Percentiles rank a stretch among this genome's conserved stretches.
Conservation (phyloP, 2,888 invertebrate species). For the Hirtodrosophila alboralis region DNA sequence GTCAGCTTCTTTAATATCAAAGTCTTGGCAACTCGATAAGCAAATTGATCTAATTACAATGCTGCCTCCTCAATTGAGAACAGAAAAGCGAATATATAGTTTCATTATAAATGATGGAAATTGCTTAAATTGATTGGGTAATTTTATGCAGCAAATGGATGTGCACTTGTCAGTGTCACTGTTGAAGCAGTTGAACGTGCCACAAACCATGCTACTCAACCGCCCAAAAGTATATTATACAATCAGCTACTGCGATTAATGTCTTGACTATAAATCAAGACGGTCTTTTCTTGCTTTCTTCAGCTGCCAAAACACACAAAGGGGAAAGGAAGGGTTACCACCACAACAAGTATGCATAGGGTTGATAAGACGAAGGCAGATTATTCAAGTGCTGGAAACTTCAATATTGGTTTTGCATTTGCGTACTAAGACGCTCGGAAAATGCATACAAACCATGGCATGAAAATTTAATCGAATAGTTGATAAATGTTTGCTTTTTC, state of each 20-base stretch:
- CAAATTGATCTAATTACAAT: too few species aligned
- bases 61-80: background rate
- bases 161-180: slow-evolving; percentile 62
- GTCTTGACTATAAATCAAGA: slow-evolving; percentile 57
- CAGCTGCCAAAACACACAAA: too few species aligned
- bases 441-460: slow-evolving; percentile 2
- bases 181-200: slow-evolving; percentile 9
- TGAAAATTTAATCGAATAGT: slow-evolving; percentile 10
- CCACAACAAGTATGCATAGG: too few species aligned
- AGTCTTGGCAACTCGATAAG: too few species aligned
- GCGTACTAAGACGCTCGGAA: background rate
- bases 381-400: slow-evolving; percentile 4
- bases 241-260: slow-evolving; percentile 56
- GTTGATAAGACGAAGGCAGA: slow-evolving; percentile 1
- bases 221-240: slow-evolving; percentile 57
- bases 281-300: background rate
- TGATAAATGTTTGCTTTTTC: slow-evolving; percentile 9
- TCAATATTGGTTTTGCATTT: slow-evolving; percentile 17
- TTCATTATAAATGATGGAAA: slow-evolving; percentile 42
- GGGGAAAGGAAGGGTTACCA: too few species aligned
- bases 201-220: slow-evolving; percentile 7
- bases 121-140: slow-evolving; percentile 56
- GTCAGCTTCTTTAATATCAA: too few species aligned
- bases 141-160: slow-evolving; percentile 51
- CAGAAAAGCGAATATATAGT: background rate